Evolutionary conservation across 2,113 vertebrate genomes (phyloP), one percentile per base, ranked within the genome.

Genomic region (Cairina moschata): DNA sequence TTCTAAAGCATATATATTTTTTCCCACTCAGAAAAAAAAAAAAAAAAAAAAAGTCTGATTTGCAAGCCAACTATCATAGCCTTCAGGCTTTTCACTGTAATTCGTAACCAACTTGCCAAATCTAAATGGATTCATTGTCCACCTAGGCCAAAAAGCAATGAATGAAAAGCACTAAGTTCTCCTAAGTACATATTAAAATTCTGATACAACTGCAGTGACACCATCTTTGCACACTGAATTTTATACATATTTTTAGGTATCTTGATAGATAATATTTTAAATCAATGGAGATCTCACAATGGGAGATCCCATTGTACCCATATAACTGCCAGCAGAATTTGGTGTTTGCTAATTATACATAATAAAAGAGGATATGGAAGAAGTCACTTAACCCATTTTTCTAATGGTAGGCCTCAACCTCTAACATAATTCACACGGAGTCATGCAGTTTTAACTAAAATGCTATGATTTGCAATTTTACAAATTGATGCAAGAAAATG

Each of bases 381-480:
- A 80, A 82, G 31, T 26, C 28, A 67, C 8, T 83, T 87, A 5
- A 90, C 22, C 17, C 50, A 13, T 63, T 88, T 76, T 85, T 63
- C 72, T 94, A 85, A 79, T 9, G 58, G 15, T 88, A 86, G 13
- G 17, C 59, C 78, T 93, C 59, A 74, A 94, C 73, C 68, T 93
- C 75, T 90, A 95, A 73, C 55, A 77, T 32, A 90, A 78, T 59
- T 87, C 55, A 74, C 34, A 18, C 16, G 12, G 87, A 65, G 50
- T 81, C 94, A 96, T 93, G 94, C 95, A 96, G 15, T 55, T 85
- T 58, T 77, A 96, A 93, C 42, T 59, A 88, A 93, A 95, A 90
- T 63, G 55, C 36, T 83, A 36, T 59, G 75, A 79, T 67, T 66
- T 55, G 58, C 50, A 66, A 21, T 68, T 94, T 94, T 76, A 88